Evolutionary conservation across 2,113 vertebrate species (phyloP).

Genomic region (Cinclus cinclus): DNA sequence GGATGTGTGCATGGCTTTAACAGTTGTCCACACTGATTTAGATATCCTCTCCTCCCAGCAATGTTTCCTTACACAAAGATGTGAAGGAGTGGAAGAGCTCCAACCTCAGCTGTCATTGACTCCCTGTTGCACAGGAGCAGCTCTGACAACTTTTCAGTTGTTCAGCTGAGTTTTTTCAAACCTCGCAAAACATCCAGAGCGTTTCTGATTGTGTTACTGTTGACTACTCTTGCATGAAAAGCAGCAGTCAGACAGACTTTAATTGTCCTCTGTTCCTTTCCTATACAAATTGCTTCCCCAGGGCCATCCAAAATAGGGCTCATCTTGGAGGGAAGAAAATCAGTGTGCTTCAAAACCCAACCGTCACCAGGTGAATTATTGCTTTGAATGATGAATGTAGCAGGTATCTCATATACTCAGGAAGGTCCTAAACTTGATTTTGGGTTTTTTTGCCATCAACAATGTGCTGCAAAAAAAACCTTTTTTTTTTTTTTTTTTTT

Average conservation of each 20-base stretch:
- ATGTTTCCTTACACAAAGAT: neutral
- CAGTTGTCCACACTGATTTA: rapidly evolving
- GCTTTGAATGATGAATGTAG: neutral
- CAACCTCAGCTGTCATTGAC: neutral
- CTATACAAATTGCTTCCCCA: slow-evolving; percentile 23
- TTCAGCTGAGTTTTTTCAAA: slow-evolving; percentile 1
- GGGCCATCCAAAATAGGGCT: slow-evolving; percentile 12
- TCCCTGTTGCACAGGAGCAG: neutral
- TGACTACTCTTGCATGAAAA: neutral
- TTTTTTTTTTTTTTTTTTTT: neutral
- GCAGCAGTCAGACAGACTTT: neutral
- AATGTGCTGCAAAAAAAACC: neutral
- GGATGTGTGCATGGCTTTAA: neutral
- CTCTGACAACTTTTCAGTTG: neutral
- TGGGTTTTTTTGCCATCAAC: neutral
- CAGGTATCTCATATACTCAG: slow-evolving; percentile 6
- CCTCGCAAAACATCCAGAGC: neutral
- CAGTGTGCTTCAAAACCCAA: neutral
- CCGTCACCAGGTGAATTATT: neutral
- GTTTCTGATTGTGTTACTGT: neutral
- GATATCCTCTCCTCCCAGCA: no score
- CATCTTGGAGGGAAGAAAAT: slow-evolving; percentile 2
- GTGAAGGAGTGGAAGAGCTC: neutral
- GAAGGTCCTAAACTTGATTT: slow-evolving; percentile 20
- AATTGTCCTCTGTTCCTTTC: neutral